Percentiles rank a stretch among this genome's conserved stretches.
Evolutionary conservation across 2,888 invertebrate species (phyloP).

Genomic region (Phymatocera aterrima): DNA sequence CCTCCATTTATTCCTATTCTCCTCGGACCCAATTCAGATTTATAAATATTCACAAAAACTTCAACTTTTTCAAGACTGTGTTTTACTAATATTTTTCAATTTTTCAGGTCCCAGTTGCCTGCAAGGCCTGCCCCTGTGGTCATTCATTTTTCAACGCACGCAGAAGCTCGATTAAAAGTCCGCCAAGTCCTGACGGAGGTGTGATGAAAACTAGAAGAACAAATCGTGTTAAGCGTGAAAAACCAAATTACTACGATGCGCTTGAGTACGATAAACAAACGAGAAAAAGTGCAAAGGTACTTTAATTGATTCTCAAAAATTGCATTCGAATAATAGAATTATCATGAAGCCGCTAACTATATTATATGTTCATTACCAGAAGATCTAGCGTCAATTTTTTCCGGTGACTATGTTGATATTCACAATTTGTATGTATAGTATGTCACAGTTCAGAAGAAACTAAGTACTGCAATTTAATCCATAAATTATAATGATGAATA

Average conservation of each 20-base stretch:
- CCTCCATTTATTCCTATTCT: background rate
- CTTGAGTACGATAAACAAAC: conserved; percentile 88
- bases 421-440: no score
- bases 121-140: conserved; percentile 89
- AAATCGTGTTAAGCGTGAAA: conserved; percentile 84
- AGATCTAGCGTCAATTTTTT: no score
- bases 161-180: conserved; percentile 74
- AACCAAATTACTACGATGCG: conserved; percentile 90
- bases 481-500: background rate
- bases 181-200: conserved; percentile 71
- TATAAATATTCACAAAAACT: background rate
- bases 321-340: conserved; percentile 39
- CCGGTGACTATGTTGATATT: no score
- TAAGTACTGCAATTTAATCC: no score
- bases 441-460: no score
- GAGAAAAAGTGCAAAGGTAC: conserved; percentile 77
- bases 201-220: conserved; percentile 78
- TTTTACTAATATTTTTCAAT: background rate
- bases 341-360: no score
- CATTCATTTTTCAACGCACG: conserved; percentile 87
- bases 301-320: conserved; percentile 3
- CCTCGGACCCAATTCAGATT: background rate
- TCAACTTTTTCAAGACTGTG: background rate
- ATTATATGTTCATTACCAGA: no score
- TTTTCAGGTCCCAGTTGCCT: conserved; percentile 87